Base-by-base conservation (phyloP, 2,797 vertebrate genomes). In the Sternarchorhynchus goeldii region DNA sequence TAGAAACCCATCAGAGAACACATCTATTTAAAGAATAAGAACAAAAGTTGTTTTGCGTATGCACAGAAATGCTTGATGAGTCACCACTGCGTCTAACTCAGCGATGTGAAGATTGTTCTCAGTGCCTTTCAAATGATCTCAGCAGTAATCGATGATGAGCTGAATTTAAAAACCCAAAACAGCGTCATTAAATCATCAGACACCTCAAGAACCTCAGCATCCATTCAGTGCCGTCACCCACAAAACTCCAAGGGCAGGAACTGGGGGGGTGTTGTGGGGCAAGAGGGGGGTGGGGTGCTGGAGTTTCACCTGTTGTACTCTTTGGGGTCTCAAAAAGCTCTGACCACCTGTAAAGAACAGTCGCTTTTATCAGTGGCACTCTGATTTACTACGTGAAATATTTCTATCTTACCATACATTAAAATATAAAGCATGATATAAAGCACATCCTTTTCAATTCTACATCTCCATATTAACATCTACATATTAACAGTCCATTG, bases 11-110 rank as follows among this genome's bases (percentile, higher is more conserved):
- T 50, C 14, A 76, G 57, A 63, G 57, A 18, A 8, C 20, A 21
- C n/a, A 79, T 76, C 60, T 18, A 65, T 74, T 34, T 71, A 53
- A 60, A 73, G 25, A 59, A 75, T 63, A 57, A 32, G 17, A 10
- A 50, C 8, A 21, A 21, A 10, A 21, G 64, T 50, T 36, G 10
- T 50, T 71, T 66, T 34, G 39, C 39, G 64, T 6, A 72, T 65
- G 29, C 60, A 70, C 14, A 50, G 31, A 50, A 59, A 57, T 50
- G 17, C 29, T 74, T 16, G 69, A 73, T 78, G 81, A 78, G 25
- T 76, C 53, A 66, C n/a, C 17, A 5, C 50, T 39, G 1, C 1
- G 0, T 50, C 36, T 69, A 18, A 31, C 2, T 31, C 12, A 25
- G 2, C 32, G 55, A 21, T 32, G 25, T 45, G 29, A 21, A 75